A percentile compares a stretch with the other conserved stretches of the same genome.
These are phyloP conservation scores for Onychostruthus taczanowskii DNA, from an alignment of 2,113 vertebrate species.

Conservation along the genomic window DNA sequence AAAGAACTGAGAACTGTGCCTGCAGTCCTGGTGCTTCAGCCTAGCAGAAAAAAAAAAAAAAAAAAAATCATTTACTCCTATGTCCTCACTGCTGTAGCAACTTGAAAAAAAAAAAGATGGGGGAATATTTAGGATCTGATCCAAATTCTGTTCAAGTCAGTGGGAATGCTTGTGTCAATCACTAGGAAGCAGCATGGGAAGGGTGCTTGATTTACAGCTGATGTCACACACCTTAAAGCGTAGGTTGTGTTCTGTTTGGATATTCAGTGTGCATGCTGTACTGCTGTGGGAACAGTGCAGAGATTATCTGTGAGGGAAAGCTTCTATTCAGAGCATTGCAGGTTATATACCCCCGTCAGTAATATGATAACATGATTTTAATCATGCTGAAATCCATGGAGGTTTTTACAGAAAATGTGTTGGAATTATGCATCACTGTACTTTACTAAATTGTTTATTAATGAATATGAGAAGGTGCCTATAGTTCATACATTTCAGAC, in stretches of 20 bases:
- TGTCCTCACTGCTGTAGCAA: not conserved
- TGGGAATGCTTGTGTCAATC: not conserved
- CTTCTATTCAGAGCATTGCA: not conserved
- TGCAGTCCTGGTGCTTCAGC: not conserved
- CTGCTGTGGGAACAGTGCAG: not conserved
- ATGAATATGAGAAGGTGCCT: not conserved
- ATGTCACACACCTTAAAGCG: not conserved
- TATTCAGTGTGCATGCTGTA: not conserved
- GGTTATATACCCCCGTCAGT: not conserved
- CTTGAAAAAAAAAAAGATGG: not conserved
- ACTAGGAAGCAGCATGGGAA: not conserved
- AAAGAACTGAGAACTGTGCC: not conserved
- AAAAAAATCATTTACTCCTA: accelerated
- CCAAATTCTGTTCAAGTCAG: not conserved
- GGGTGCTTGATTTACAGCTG: not conserved
- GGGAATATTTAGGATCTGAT: not conserved
- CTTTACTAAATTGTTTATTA: not conserved
- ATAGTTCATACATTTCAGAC: not conserved
- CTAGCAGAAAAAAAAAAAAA: not conserved
- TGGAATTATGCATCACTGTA: not conserved
- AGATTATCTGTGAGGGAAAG: not conserved
- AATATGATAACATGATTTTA: not conserved
- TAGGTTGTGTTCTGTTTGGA: not conserved
- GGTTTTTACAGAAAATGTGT: not conserved
- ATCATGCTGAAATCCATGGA: not conserved